These are phyloP conservation scores for Tuberolachnus salignus DNA, from an alignment of 2,888 invertebrate species.

Conservation along the genomic window DNA sequence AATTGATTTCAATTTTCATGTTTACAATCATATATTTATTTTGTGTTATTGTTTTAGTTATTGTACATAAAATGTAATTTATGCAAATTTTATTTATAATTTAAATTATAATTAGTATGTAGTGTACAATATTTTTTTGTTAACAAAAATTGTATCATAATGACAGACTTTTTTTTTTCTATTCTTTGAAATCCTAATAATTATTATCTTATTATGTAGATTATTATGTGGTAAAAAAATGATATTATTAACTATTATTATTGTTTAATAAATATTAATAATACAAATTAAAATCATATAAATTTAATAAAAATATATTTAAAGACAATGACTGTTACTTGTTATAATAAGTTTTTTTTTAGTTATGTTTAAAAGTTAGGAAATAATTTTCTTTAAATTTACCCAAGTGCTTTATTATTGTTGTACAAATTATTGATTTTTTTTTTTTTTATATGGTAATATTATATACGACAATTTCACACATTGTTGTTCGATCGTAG, in stretches of 20 bases:
- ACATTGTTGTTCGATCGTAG: too few species aligned
- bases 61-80: constrained; percentile 2
- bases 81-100: constrained; percentile 15
- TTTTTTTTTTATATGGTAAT: too few species aligned
- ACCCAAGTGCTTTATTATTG: too few species aligned
- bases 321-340: neutral
- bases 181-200: neutral
- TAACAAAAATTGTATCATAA: constrained; percentile 21
- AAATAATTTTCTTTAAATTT: too few species aligned
- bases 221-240: neutral
- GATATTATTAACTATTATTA: neutral
- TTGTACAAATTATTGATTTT: too few species aligned
- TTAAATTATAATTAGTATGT: too few species aligned
- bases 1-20: constrained; percentile 39
- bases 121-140: neutral
- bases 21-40: neutral
- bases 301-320: neutral
- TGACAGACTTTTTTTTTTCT: constrained; percentile 36
- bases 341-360: neutral
- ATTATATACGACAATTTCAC: too few species aligned
- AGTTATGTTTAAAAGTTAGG: too few species aligned
- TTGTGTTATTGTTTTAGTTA: neutral
- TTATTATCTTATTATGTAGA: constrained; percentile 12
- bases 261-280: too few species aligned
- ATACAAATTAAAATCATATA: constrained; percentile 9